Evolutionary conservation across 2,113 vertebrate genomes (phyloP).

Genomic region (Peromyscus californicus): DNA sequence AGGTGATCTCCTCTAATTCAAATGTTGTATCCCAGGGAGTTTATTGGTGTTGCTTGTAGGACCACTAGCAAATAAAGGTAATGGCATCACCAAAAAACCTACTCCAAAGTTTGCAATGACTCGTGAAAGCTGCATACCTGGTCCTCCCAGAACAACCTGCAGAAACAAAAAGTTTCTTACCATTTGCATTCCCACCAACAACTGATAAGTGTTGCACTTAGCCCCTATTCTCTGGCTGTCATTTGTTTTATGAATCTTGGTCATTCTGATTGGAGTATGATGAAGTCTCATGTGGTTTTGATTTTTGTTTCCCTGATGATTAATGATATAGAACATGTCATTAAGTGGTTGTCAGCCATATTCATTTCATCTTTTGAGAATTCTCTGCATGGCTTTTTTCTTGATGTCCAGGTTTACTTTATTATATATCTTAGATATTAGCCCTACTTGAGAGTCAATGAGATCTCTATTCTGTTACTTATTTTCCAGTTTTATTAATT

Average conservation of each 20-base stretch:
- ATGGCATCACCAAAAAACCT: background rate
- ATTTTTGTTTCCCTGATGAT: background rate
- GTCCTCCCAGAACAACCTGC: too few species aligned
- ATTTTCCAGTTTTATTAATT: background rate
- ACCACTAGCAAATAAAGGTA: background rate
- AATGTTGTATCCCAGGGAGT: background rate
- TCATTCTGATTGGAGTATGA: background rate
- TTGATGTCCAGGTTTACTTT: background rate
- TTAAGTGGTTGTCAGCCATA: background rate
- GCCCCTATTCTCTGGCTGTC: fast-evolving
- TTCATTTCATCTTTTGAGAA: background rate
- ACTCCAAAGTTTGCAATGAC: background rate
- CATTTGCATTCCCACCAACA: background rate
- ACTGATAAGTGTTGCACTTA: background rate
- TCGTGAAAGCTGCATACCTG: background rate
- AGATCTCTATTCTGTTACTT: background rate
- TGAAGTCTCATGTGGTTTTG: background rate
- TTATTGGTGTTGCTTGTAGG: background rate
- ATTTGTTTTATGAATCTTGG: too few species aligned
- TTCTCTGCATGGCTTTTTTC: background rate
- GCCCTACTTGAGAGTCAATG: background rate
- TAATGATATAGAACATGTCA: background rate
- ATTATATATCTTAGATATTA: background rate
- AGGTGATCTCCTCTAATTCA: background rate
- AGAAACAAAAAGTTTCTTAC: too few species aligned